Base-by-base conservation (phyloP, 2,888 invertebrate genomes). In the Mimumesa dahlbomi region DNA sequence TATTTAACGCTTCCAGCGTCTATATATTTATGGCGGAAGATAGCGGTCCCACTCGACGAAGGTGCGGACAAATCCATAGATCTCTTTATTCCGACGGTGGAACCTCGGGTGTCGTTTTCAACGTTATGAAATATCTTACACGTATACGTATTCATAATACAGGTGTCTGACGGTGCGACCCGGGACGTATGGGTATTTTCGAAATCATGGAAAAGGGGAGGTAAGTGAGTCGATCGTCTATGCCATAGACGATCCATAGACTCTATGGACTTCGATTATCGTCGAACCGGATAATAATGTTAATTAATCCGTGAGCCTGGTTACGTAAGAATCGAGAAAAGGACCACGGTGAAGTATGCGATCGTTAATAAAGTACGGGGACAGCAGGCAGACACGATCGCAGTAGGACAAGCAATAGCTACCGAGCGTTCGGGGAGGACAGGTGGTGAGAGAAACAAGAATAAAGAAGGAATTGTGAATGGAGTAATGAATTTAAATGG, bases 401-500 rank as follows among this genome's bases (percentile, higher is more conserved):
- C n/a, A n/a, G n/a, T n/a, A n/a, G n/a, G n/a, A n/a, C n/a, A n/a
- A n/a, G n/a, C n/a, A n/a, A n/a, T n/a, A n/a, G n/a, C n/a, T n/a
- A n/a, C n/a, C n/a, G n/a, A n/a, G n/a, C 25, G 7, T 25, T 25
- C 3, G 25, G 25, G 25, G 25, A 25, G 40, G 18, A 16, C 16
- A 40, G 40, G 56, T 45, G 38, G 31, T 46, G 42, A 9, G 40
- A 22, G 40, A 34, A 50, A 69, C 38, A 61, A 36, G 69, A 69
- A 70, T 62, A 69, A 42, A 61, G 70, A 50, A 53, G 49, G 31
- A 69, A 53, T 46, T 46, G 45, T 62, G 70, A 68, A 68, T 68
- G 67, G 67, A 69, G 61, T 69, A 69, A 62, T 69, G 69, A 70
- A 69, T 70, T 70, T 54, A 70, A 70, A 70, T 69, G 62, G 50